Evolutionary conservation across 2,797 vertebrate genomes (phyloP).

Genomic region (Champsocephalus gunnari): DNA sequence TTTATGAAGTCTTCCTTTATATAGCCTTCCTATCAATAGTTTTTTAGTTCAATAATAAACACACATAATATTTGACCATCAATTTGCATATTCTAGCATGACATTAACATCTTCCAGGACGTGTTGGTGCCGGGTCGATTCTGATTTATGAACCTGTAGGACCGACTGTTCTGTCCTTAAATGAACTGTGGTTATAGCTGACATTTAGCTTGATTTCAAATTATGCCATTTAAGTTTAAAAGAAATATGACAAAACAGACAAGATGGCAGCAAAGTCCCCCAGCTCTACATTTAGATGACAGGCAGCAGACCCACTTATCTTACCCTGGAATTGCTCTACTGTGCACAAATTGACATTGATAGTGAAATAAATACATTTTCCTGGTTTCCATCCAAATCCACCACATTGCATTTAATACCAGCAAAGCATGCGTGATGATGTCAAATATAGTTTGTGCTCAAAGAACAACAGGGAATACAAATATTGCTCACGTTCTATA

Average conservation of each 20-base stretch:
- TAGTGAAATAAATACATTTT: neutral
- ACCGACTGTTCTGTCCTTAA: neutral
- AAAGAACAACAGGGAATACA: neutral
- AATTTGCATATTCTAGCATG: too few species aligned
- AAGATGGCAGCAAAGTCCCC: neutral
- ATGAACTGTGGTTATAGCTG: neutral
- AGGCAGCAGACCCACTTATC: neutral
- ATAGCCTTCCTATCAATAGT: too few species aligned
- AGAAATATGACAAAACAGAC: slow-evolving; percentile 2
- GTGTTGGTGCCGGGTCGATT: too few species aligned
- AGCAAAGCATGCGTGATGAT: neutral
- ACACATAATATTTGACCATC: too few species aligned
- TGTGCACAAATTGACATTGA: neutral
- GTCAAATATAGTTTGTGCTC: neutral
- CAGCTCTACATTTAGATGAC: neutral
- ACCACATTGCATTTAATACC: neutral
- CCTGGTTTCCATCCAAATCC: slow-evolving; percentile 14
- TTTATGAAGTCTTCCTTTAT: too few species aligned
- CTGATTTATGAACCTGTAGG: neutral
- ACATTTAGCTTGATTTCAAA: neutral
- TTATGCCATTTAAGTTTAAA: neutral
- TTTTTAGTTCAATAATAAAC: too few species aligned
- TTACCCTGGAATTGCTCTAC: neutral
- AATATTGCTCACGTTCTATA: neutral
- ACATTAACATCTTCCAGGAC: too few species aligned